These are phyloP conservation scores for Phrynocephalus versicolor DNA, from an alignment of 2,113 vertebrate species.

Conservation along the genomic window DNA sequence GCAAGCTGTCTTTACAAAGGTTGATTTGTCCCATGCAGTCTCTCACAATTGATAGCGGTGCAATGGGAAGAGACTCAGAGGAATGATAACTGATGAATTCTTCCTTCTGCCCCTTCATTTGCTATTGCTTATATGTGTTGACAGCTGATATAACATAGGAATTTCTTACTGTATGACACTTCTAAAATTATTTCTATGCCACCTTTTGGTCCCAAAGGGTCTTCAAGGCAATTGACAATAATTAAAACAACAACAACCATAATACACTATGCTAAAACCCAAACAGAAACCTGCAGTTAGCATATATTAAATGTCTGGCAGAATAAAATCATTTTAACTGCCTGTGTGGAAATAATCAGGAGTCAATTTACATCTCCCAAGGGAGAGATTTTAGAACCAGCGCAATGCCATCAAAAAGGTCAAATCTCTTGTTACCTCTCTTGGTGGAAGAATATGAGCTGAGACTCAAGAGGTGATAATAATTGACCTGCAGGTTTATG, in stretches of 20 bases:
- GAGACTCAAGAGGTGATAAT: background rate
- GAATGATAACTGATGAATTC: background rate
- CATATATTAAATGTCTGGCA: background rate
- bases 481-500: background rate
- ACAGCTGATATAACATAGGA: background rate
- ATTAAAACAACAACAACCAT: background rate
- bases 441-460: background rate
- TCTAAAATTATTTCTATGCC: too few species aligned
- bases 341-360: background rate
- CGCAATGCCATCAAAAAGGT: background rate
- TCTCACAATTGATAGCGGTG: background rate
- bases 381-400: background rate
- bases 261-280: background rate
- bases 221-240: background rate
- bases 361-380: background rate
- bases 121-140: background rate
- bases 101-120: background rate
- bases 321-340: background rate
- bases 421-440: background rate
- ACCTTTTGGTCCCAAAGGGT: background rate
- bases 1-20: background rate
- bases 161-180: background rate
- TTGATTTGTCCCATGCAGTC: background rate
- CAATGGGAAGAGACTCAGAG: background rate
- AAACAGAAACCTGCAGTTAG: background rate